Evolutionary conservation across 2,888 invertebrate species (phyloP), one percentile per base, ranked within the genome.

Genomic region (Rhagonycha lutea): DNA sequence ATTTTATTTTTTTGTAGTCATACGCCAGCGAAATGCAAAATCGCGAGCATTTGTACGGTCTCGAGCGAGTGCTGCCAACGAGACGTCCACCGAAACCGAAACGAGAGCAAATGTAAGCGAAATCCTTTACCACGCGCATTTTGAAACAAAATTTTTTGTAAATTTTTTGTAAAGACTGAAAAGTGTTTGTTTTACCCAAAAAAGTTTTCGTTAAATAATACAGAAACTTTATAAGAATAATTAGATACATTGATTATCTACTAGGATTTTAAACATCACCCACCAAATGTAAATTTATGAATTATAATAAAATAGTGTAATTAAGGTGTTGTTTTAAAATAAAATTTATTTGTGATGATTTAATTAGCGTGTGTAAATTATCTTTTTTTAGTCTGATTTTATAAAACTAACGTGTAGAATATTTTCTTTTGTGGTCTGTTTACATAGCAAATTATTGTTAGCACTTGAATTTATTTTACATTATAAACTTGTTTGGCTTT

Each of bases 11-110:
- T 11, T 73, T 70, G 81, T 85, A 90, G 90, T 90, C 89, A 61
- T 85, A 86, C 80, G 89, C 90, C 73, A 89, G 88, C 79, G 89
- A 88, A 82, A 89, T 90, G 89, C 86, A 86, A 83, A 89, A 90
- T 81, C 86, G 89, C 75, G 88, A 88, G 81, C 89, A 89, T 80
- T 87, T 90, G 77, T 89, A 90, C 79, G 89, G 88, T 82, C 84
- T 85, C 79, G 89, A 89, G 79, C 85, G 86, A 23, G 79, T 80
- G 5, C 79, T 86, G 73, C 85, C 86, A 2, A 79, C 83, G 18
- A 85, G 85, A 74, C 79, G 85, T 72, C 84, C 84, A 0, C 82
- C 84, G 9, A 86, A 86, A 74, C 77, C 77, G 10, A 76, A 76
- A 70, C 60, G 14, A 18, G 60, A 60, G 47, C 3, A 29, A 47